Evolutionary conservation across 2,113 vertebrate species (phyloP).

Genomic region (Scomber colias): DNA sequence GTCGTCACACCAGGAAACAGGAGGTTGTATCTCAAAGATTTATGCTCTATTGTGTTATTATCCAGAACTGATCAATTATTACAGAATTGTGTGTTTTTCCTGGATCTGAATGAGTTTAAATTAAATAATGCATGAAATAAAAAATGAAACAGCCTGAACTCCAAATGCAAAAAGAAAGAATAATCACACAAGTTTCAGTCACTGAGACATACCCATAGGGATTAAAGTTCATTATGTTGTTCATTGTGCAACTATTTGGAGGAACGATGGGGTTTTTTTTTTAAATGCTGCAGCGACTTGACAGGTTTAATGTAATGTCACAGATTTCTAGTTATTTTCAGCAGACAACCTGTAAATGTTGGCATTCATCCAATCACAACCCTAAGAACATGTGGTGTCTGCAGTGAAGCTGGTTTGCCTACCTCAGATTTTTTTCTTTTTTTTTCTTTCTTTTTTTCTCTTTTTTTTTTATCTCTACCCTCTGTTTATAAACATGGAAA

Average conservation of each 20-base stretch:
- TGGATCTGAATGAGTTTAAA: neutral
- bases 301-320: constrained; percentile 2
- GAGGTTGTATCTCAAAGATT: constrained; percentile 19
- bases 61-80: neutral
- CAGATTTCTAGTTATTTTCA: constrained; percentile 5
- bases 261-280: too few species aligned
- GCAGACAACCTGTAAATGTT: neutral
- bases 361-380: neutral
- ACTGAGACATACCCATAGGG: neutral
- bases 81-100: neutral
- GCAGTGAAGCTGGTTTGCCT: constrained; percentile 46
- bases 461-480: constrained; percentile 60
- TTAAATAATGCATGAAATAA: neutral
- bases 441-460: neutral
- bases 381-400: constrained; percentile 45
- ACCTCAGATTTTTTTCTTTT: constrained; percentile 36
- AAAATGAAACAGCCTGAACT: neutral
- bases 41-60: neutral
- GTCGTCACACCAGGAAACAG: constrained; percentile 59
- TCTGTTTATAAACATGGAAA: constrained; percentile 89
- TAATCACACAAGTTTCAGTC: neutral
- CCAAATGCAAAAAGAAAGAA: neutral
- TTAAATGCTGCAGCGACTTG: neutral
- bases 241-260: neutral
- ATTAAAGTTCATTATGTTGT: neutral